Percentiles rank a stretch among this genome's conserved stretches.
phyloP scores from a whole-genome alignment of 2,888 invertebrate genomes.

The Hanleya hanleyi region DNA sequence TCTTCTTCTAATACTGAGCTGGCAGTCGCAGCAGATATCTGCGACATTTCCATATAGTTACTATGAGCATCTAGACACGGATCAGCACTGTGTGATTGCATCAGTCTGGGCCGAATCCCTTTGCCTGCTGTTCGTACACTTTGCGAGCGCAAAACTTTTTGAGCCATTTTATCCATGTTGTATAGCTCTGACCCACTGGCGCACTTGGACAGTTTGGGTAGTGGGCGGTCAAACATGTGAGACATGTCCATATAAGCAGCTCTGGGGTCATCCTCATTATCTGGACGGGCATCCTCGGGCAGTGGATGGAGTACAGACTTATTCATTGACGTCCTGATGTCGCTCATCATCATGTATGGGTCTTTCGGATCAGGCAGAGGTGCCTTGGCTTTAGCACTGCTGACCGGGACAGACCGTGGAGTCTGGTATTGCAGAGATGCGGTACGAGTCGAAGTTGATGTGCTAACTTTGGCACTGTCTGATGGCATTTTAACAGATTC shows the following conservation, averaged over 20 bases:
- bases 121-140: background rate
- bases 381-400: background rate
- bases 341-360: background rate
- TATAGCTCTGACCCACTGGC: background rate
- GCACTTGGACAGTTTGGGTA: background rate
- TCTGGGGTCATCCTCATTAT: background rate
- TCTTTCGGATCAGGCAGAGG: background rate
- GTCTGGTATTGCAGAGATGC: background rate
- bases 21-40: background rate
- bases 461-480: background rate
- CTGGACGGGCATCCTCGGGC: background rate
- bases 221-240: conserved; percentile 33
- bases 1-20: too few relatives aligned
- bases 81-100: conserved; percentile 1
- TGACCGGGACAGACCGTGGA: background rate
- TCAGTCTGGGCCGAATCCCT: background rate
- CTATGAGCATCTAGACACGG: background rate
- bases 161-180: background rate
- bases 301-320: background rate
- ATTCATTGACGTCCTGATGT: background rate
- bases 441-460: background rate
- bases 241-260: conserved; percentile 61
- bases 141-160: background rate
- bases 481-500: background rate
- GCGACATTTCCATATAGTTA: background rate